A percentile compares a stretch with the other conserved stretches of the same genome.
Evolutionary conservation across 1,140 invertebrate species (phyloP).

Genomic region (Rhizoglyphus robini): DNA sequence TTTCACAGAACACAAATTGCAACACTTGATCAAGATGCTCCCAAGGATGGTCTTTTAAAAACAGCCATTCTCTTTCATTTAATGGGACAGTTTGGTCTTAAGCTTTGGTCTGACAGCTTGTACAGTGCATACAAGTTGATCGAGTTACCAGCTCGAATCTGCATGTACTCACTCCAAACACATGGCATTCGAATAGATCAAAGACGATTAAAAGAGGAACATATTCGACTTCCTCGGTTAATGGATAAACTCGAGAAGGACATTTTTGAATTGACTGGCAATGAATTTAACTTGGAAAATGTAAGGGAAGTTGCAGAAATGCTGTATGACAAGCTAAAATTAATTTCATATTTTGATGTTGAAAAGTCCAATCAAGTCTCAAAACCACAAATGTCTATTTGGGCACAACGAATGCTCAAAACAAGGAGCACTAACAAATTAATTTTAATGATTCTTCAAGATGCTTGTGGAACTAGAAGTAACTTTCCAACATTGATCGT

Average conservation of each 20-base stretch:
- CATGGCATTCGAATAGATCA: conserved; percentile 50
- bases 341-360: conserved; percentile 8
- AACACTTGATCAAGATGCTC: neutral
- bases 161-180: conserved; percentile 63
- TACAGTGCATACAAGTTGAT: conserved; percentile 39
- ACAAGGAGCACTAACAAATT: conserved; percentile 53
- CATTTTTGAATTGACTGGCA: conserved; percentile 56
- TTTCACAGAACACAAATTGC: neutral
- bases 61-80: conserved; percentile 4
- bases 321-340: conserved; percentile 34
- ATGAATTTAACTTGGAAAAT: conserved; percentile 64
- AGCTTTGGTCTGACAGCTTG: neutral
- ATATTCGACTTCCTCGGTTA: conserved; percentile 35
- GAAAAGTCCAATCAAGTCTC: neutral
- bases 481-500: conserved; percentile 56
- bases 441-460: conserved; percentile 51
- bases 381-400: no score
- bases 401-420: neutral
- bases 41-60: neutral
- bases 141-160: conserved; percentile 61
- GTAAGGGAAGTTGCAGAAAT: conserved; percentile 44
- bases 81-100: neutral
- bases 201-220: neutral
- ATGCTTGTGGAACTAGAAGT: conserved; percentile 36
- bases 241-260: conserved; percentile 53